Evolutionary conservation across 2,888 invertebrate species (phyloP).

Genomic region (Phytoseiulus persimilis): DNA sequence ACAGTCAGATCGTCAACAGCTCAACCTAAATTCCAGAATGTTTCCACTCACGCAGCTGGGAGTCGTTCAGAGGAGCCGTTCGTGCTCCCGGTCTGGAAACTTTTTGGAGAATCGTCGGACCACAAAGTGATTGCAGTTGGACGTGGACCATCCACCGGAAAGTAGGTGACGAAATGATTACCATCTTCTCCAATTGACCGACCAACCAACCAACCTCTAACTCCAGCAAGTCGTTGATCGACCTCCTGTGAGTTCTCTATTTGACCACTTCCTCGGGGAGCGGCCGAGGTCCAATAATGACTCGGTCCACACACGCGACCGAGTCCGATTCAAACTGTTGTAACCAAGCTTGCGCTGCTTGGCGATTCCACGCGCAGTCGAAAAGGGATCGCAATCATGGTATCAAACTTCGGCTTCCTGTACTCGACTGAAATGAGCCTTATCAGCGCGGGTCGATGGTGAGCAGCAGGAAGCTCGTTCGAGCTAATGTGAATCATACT

Average conservation of each 20-base stretch:
- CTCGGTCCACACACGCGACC: background rate
- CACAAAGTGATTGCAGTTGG: background rate
- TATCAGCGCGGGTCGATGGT: too few relatives aligned
- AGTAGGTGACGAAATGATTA: constrained; percentile 5
- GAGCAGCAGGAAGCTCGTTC: too few relatives aligned
- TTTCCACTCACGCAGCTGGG: background rate
- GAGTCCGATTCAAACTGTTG: background rate
- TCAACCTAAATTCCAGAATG: background rate
- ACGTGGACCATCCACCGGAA: background rate
- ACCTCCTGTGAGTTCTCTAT: background rate
- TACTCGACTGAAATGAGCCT: too few relatives aligned
- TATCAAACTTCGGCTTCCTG: too few relatives aligned
- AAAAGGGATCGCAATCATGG: too few relatives aligned
- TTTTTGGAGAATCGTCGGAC: background rate
- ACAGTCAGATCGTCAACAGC: background rate
- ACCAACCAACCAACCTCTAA: background rate
- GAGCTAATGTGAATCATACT: too few relatives aligned
- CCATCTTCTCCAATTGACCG: background rate
- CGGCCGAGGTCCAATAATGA: background rate
- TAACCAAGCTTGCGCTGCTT: background rate
- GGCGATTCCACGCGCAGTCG: too few relatives aligned
- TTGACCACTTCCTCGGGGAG: background rate
- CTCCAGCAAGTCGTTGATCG: background rate
- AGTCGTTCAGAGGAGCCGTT: background rate
- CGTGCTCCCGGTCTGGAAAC: background rate